These are phyloP conservation scores for Cochlearius cochlearius DNA, from an alignment of 2,113 vertebrate species.

Conservation along the genomic window DNA sequence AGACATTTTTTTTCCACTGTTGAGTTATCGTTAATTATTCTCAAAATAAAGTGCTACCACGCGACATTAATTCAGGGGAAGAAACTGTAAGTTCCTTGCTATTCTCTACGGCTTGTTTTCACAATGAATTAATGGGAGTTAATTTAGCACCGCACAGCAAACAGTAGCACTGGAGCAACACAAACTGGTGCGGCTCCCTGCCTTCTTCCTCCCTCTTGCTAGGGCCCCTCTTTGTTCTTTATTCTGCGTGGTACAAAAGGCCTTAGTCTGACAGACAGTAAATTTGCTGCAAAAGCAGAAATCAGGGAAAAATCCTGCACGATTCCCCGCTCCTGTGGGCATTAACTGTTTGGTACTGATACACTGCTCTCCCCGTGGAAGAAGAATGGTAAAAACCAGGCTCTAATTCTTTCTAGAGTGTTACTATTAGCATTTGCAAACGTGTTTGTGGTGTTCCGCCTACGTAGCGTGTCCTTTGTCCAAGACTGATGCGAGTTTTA, in stretches of 20 bases:
- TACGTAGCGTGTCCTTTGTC: accelerated
- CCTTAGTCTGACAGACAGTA: neutral
- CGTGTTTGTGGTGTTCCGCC: accelerated
- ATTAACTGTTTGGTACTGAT: neutral
- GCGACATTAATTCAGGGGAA: slow-evolving; percentile 52
- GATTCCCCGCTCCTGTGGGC: neutral
- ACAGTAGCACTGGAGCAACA: slow-evolving; percentile 17
- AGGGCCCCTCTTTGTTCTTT: neutral
- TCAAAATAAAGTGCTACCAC: slow-evolving; percentile 50
- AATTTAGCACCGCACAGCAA: slow-evolving; percentile 61
- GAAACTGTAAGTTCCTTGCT: slow-evolving; percentile 49
- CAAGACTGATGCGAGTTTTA: neutral
- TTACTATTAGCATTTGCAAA: neutral
- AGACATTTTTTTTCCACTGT: neutral
- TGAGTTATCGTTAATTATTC: slow-evolving; percentile 45
- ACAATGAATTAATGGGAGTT: slow-evolving; percentile 66
- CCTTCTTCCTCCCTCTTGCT: neutral
- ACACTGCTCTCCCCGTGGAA: neutral
- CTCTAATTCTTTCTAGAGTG: neutral
- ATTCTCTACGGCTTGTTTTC: slow-evolving; percentile 65
- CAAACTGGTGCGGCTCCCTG: neutral
- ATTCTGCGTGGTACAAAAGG: neutral
- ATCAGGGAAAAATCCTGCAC: neutral
- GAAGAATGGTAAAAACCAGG: neutral
- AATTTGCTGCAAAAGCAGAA: neutral